Percentiles rank a stretch among this genome's conserved stretches.
Evolutionary conservation across 2,113 vertebrate species (phyloP).

Genomic region (Arenaria interpres): DNA sequence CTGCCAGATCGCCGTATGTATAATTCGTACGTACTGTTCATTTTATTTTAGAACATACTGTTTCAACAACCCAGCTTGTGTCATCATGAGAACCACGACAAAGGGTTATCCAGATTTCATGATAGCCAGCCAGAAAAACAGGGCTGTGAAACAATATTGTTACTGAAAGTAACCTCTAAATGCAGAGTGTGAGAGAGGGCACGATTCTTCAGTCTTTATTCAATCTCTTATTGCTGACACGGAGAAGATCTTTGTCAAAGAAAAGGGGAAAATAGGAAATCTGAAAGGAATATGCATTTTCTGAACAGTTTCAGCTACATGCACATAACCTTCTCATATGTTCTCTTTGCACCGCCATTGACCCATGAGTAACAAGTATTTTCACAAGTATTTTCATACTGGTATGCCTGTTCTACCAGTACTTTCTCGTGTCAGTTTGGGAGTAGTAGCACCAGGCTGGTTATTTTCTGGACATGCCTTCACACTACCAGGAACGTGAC

Average conservation of each 20-base stretch:
- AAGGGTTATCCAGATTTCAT: slow-evolving; percentile 15
- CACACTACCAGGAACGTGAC: slow-evolving; percentile 29
- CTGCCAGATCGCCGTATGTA: background rate
- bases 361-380: background rate
- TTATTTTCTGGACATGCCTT: slow-evolving; percentile 44
- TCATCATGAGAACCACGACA: slow-evolving; percentile 32
- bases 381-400: background rate
- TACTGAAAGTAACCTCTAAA: background rate
- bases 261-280: background rate
- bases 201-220: background rate
- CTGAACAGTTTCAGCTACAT: background rate
- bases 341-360: accelerated
- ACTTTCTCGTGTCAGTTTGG: background rate
- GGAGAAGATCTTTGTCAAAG: background rate
- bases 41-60: slow-evolving; percentile 55
- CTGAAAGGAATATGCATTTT: background rate
- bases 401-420: background rate
- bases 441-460: background rate
- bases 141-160: slow-evolving; percentile 3
- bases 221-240: background rate
- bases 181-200: background rate
- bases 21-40: slow-evolving; percentile 30
- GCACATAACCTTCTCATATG: background rate
- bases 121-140: slow-evolving; percentile 14
- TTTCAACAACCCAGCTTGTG: slow-evolving; percentile 48